A percentile compares a stretch with the other conserved stretches of the same genome.
phyloP scores from a whole-genome alignment of 2,888 invertebrate genomes.

The Meiosimyza decipiens region DNA sequence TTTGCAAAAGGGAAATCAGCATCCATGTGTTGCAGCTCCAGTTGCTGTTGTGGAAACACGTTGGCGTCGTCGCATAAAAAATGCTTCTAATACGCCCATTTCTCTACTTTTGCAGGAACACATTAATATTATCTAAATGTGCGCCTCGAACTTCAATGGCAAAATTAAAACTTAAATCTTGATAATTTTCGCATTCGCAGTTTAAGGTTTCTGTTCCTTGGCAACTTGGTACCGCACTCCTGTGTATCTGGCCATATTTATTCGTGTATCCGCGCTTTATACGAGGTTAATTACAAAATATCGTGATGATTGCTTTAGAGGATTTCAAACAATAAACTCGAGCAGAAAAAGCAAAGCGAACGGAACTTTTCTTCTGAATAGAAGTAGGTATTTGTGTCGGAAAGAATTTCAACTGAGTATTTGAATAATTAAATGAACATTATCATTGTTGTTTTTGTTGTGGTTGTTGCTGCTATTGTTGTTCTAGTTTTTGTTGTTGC shows the following conservation, averaged over 20 bases:
- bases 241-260: constrained; percentile 6
- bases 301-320: constrained; percentile 57
- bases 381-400: constrained; percentile 18
- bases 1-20: no score
- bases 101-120: background rate
- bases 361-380: constrained; percentile 16
- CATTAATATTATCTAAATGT: constrained; percentile 30
- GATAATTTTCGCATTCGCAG: constrained; percentile 52
- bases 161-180: constrained; percentile 57
- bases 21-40: constrained; percentile 21
- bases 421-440: constrained; percentile 36
- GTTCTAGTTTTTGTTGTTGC: background rate
- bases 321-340: constrained; percentile 50
- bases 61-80: background rate
- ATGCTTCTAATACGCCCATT: constrained; percentile 13
- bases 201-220: background rate
- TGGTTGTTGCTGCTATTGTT: no score
- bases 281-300: constrained; percentile 57
- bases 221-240: background rate
- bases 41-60: no score
- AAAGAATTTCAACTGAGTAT: constrained; percentile 33
- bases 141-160: constrained; percentile 38
- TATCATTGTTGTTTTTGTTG: constrained; percentile 14
- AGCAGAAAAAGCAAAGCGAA: background rate
- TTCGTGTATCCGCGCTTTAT: constrained; percentile 51